Percentiles rank a stretch among this genome's conserved stretches.
phyloP scores from a whole-genome alignment of 2,888 invertebrate species.

The Vandiemenella viatica region DNA sequence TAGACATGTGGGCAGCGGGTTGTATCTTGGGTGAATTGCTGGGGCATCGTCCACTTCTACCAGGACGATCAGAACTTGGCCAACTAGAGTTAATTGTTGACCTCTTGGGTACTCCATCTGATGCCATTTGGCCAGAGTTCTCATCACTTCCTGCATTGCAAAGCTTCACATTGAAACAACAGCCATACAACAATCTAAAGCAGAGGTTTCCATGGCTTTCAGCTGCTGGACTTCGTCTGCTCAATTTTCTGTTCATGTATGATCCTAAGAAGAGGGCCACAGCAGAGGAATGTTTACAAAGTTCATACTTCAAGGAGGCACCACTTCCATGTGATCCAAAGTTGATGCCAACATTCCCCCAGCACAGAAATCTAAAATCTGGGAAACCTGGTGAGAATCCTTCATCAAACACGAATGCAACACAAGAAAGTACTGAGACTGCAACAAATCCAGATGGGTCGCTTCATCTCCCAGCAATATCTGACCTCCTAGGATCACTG shows the following conservation, averaged over 20 bases:
- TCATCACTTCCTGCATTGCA: conserved; percentile 74
- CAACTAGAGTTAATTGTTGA: conserved; percentile 91
- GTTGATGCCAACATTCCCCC: conserved; percentile 95
- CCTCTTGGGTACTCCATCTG: conserved; percentile 77
- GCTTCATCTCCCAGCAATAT: conserved; percentile 62
- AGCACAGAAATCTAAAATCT: conserved; percentile 71
- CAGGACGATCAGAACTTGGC: conserved; percentile 84
- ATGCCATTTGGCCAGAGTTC: conserved; percentile 92
- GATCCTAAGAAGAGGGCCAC: conserved; percentile 91
- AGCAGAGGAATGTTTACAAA: conserved; percentile 85
- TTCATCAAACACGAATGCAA: conserved; percentile 17
- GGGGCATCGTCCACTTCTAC: conserved; percentile 75
- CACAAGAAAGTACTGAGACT: too few species aligned
- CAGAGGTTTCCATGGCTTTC: conserved; percentile 86
- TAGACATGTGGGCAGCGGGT: conserved; percentile 97
- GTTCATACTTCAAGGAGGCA: conserved; percentile 89
- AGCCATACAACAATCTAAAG: conserved; percentile 89
- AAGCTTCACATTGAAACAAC: conserved; percentile 75
- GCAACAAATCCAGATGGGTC: conserved; percentile 46
- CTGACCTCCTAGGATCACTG: conserved; percentile 64
- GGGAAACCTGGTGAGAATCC: conserved; percentile 19
- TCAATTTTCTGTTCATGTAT: conserved; percentile 94
- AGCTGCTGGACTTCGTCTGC: conserved; percentile 69
- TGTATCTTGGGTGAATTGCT: conserved; percentile 82
- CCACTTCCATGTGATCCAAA: conserved; percentile 92